These are phyloP conservation scores for Drosophila gaucha DNA, from an alignment of 2,888 invertebrate genomes.

Conservation along the genomic window DNA sequence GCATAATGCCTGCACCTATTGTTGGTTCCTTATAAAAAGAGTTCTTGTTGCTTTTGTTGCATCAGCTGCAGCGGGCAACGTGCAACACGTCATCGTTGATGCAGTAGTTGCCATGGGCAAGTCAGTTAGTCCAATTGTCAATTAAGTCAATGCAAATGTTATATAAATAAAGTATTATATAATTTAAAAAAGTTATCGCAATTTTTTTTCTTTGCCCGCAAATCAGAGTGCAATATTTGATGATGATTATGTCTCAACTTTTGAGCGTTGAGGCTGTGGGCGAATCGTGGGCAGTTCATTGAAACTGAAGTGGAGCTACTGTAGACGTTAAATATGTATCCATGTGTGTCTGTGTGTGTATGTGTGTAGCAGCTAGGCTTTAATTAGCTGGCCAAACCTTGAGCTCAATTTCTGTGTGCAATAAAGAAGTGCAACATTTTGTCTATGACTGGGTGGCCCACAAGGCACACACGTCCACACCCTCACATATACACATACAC, in stretches of 20 bases:
- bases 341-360: slow-evolving; percentile 3
- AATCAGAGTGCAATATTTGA: slow-evolving; percentile 28
- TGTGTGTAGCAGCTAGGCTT: slow-evolving; percentile 36
- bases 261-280: slow-evolving; percentile 30
- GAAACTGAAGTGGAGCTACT: slow-evolving; percentile 62
- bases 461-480: slow-evolving; percentile 29
- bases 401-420: slow-evolving; percentile 61
- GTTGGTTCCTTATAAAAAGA: slow-evolving; percentile 4
- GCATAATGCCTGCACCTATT: slow-evolving; percentile 25
- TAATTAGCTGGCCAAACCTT: slow-evolving; percentile 73
- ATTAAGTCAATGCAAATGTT: slow-evolving; percentile 70
- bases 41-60: slow-evolving; percentile 25
- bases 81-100: slow-evolving; percentile 67
- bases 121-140: slow-evolving; percentile 58
- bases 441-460: slow-evolving; percentile 64
- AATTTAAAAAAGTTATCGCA: slow-evolving; percentile 42
- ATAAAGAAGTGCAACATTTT: slow-evolving; percentile 69
- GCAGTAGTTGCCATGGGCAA: slow-evolving; percentile 39
- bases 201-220: slow-evolving; percentile 21
- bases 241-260: slow-evolving; percentile 31
- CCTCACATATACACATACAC: not conserved
- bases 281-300: slow-evolving; percentile 60
- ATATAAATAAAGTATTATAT: slow-evolving; percentile 58
- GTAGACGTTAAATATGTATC: slow-evolving; percentile 28
- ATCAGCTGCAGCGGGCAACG: slow-evolving; percentile 37